These are phyloP conservation scores for Syrphus vitripennis DNA, from an alignment of 2,888 invertebrate species.

Conservation along the genomic window DNA sequence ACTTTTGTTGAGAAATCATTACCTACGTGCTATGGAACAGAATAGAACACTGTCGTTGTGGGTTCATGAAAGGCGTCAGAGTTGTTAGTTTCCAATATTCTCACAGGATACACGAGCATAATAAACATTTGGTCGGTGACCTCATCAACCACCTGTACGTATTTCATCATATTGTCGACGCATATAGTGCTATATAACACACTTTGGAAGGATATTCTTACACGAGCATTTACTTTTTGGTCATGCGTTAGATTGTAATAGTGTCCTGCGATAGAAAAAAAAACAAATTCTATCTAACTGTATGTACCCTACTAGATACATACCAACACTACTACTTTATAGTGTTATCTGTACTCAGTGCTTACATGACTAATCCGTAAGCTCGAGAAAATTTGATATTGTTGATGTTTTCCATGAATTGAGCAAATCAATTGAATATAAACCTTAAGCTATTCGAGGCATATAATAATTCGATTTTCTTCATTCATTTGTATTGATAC, in stretches of 20 bases:
- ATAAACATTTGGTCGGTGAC: constrained; percentile 34
- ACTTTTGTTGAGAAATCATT: neutral
- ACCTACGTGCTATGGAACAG: neutral
- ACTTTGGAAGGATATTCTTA: neutral
- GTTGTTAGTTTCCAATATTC: neutral
- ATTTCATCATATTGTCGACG: neutral
- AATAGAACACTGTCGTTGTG: neutral
- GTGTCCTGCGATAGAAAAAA: too few species aligned
- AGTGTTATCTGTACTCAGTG: neutral
- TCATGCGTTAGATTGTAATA: neutral
- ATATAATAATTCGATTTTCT: neutral
- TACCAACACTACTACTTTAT: neutral
- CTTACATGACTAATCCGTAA: neutral
- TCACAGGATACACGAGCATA: neutral
- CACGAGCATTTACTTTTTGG: neutral
- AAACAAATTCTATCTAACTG: neutral
- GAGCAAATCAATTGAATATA: neutral
- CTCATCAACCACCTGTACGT: constrained; percentile 26
- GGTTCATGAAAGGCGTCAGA: neutral
- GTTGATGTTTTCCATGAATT: constrained; percentile 3
- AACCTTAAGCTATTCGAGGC: neutral
- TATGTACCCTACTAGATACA: too few species aligned
- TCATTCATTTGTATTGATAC: neutral
- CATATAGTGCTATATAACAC: neutral
- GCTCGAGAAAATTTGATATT: neutral